Percentiles rank a stretch among this genome's conserved stretches.
Conservation (phyloP, 2,113 vertebrate species). For the Bujurquina vittata region DNA sequence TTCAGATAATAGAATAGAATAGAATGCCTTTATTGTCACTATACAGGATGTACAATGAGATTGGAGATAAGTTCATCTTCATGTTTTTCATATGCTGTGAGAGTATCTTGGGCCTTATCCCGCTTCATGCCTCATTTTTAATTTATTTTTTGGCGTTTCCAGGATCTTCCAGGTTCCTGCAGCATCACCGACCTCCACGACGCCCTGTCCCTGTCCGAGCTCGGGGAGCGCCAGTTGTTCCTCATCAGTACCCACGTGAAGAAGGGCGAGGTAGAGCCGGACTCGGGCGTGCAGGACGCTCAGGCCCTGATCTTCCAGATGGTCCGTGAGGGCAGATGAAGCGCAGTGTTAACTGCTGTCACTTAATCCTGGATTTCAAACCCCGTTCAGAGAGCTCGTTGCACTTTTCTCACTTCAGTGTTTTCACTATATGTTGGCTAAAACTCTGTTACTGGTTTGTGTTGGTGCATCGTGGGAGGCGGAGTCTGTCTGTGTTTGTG, state of each 20-base stretch:
- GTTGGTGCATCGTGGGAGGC: background rate
- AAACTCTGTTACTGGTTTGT: background rate
- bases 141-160: constrained; percentile 6
- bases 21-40: too few relatives aligned
- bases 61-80: background rate
- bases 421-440: background rate
- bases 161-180: constrained; percentile 89
- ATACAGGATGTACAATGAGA: too few relatives aligned
- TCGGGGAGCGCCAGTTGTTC: constrained; percentile 88
- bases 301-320: constrained; percentile 88
- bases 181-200: constrained; percentile 91
- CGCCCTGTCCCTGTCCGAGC: constrained; percentile 83
- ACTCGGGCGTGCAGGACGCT: constrained; percentile 86
- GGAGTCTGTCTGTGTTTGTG: background rate
- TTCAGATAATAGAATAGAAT: too few relatives aligned
- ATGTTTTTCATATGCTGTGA: background rate
- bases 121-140: background rate
- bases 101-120: background rate
- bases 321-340: constrained; percentile 74
- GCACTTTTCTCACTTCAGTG: constrained; percentile 9
- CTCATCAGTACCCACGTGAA: constrained; percentile 87
- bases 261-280: constrained; percentile 79
- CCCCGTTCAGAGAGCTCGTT: background rate
- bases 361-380: background rate
- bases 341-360: background rate